These are phyloP conservation scores for Orthonychiurus folsomi DNA, from an alignment of 2,888 invertebrate genomes.

Conservation along the genomic window DNA sequence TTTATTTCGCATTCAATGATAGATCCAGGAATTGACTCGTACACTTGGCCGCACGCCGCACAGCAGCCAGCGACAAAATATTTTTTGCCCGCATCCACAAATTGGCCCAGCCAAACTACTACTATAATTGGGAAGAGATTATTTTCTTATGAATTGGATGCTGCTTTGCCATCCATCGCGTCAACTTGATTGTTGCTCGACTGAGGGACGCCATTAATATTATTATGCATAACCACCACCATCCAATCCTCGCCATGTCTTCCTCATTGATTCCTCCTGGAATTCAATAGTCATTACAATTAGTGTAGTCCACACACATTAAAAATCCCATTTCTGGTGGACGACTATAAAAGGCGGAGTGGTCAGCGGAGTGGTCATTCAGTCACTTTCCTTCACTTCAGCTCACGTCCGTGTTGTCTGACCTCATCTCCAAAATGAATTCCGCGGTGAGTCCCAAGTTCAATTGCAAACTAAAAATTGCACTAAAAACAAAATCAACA, in stretches of 20 bases:
- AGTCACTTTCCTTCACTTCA: not conserved
- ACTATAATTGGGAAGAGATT: not conserved
- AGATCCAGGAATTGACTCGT: not conserved
- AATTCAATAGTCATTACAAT: no score
- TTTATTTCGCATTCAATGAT: no score
- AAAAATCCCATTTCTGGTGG: no score
- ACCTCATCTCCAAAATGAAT: constrained; percentile 25
- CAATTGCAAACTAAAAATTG: not conserved
- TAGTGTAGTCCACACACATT: no score
- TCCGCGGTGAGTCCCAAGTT: constrained; percentile 28
- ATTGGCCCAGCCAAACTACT: not conserved
- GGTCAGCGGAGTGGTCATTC: constrained; percentile 11
- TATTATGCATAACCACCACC: not conserved
- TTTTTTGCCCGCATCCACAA: not conserved
- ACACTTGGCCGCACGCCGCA: not conserved
- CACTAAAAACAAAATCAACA: no score
- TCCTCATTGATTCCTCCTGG: not conserved
- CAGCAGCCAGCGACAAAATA: not conserved
- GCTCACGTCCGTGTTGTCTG: constrained; percentile 14
- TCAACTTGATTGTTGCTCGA: not conserved
- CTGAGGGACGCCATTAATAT: not conserved
- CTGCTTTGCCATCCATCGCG: not conserved
- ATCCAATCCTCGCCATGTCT: no score
- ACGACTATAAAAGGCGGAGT: constrained; percentile 13
- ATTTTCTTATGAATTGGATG: not conserved